Conservation (phyloP, 2,113 vertebrate species). For the Sinocyclocheilus grahami region DNA sequence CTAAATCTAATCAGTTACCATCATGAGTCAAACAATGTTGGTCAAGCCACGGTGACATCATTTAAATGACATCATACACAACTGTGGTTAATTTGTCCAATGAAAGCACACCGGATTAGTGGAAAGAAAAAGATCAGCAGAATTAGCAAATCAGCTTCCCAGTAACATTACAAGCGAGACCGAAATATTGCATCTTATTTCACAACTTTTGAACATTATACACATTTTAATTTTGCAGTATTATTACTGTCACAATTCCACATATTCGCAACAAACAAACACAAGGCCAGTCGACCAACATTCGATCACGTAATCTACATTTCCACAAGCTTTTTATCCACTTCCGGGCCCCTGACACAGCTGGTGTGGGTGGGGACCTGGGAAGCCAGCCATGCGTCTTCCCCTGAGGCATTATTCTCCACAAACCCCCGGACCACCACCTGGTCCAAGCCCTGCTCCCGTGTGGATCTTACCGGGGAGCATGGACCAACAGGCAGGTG, state of each 20-base stretch:
- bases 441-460: slow-evolving; percentile 47
- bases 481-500: slow-evolving; percentile 16
- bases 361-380: slow-evolving; percentile 63
- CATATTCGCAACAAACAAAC: neutral
- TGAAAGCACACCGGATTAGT: neutral
- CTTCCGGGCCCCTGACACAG: slow-evolving; percentile 60
- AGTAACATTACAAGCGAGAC: too few relatives aligned
- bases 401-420: slow-evolving; percentile 68
- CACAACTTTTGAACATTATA: neutral
- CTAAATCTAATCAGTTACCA: slow-evolving; percentile 10
- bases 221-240: neutral
- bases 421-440: slow-evolving; percentile 54
- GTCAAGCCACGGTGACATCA: neutral
- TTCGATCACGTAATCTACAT: neutral
- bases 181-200: too few relatives aligned
- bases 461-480: slow-evolving; percentile 33
- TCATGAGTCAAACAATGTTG: neutral
- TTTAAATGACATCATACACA: slow-evolving; percentile 15
- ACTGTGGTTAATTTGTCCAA: neutral
- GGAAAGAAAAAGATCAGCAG: slow-evolving; percentile 14
- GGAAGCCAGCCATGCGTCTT: slow-evolving; percentile 47
- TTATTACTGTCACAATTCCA: neutral
- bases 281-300: neutral
- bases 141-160: neutral
- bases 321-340: neutral